Evolutionary conservation across 2,113 vertebrate genomes (phyloP), one percentile per base, ranked within the genome.

Genomic region (Cygnus buccinator): DNA sequence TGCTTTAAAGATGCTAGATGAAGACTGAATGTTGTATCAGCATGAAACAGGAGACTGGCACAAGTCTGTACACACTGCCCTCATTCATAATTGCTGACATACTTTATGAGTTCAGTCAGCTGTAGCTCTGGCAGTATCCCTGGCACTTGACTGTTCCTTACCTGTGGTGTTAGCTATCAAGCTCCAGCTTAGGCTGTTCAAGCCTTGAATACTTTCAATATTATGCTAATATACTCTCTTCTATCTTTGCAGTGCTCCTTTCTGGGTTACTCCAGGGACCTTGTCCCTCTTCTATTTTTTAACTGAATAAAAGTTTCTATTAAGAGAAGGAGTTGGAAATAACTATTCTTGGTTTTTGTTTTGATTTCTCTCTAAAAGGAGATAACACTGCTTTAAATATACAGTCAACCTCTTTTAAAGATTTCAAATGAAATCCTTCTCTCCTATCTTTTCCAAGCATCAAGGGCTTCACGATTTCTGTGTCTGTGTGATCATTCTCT

Each of bases 81-180:
- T 65, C 72, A 28, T 13, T 57, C 68, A 6, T 23, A 33, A n/a
- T 7, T 66, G 54, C 43, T 70, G 19, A 29, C 9, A 12, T 21
- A 33, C 13, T 29, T 72, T 9, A 25, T 11, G 5, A 54, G 1
- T 26, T 75, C 63, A 39, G 4, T 33, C 33, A 73, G 0, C 11
- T 6, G 0, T 54, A 50, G 3, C 11, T 79, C 21, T 77, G 39
- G 7, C 33, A 73, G 31, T 21, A 15, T n/a, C 4, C 57, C 5
- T 52, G 20, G 3, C 8, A 11, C 9, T 48, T 44, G 39, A 2
- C 6, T 55, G 86, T 67, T 4, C 19, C 8, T 12, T 78, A 84
- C 25, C 28, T 2, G 0, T 8, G 3, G 6, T 58, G 1, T 6
- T 43, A 68, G 4, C 10, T 71, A 12, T 72, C 13, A 35, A 35